Evolutionary conservation across 2,113 vertebrate species (phyloP).

Genomic region (human): GRCh38 chr15:67532501-67533000

Average conservation of each 20-base stretch:
- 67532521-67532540: background rate
- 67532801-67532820: constrained; percentile 56
- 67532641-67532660: background rate
- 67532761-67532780: constrained; percentile 29
- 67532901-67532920: constrained; percentile 23
- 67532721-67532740: constrained; percentile 29
- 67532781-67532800: constrained; percentile 54
- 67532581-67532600: background rate
- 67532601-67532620: background rate
- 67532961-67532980: constrained; percentile 2
- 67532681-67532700: background rate
- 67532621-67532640: background rate
- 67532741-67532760: constrained; percentile 16
- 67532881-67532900: constrained; percentile 49
- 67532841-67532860: constrained; percentile 49
- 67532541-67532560: background rate
- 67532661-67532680: constrained; percentile 16
- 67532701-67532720: constrained; percentile 8
- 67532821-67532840: constrained; percentile 21
- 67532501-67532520: background rate
- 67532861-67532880: background rate
- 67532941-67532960: background rate
- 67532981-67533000: constrained; percentile 73
- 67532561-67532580: too few relatives aligned
- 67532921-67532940: constrained; percentile 56